Conservation (phyloP, 2,113 vertebrate genomes). For the Gobiocypris rarus region DNA sequence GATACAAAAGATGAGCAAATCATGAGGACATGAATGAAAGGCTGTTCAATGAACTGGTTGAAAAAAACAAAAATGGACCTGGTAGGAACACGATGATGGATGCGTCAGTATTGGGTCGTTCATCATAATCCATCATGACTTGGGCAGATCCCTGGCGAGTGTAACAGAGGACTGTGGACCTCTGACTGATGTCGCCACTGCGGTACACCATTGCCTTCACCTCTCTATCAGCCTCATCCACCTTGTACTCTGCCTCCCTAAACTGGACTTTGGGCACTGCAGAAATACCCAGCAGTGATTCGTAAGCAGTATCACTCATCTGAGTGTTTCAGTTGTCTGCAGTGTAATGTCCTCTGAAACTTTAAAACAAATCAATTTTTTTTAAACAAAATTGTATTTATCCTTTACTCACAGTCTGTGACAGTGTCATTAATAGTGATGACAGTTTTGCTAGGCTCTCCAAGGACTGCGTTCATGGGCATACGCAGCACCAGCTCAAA, state of each 20-base stretch:
- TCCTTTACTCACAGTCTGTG: constrained; percentile 75
- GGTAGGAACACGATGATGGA: constrained; percentile 78
- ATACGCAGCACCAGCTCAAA: constrained; percentile 84
- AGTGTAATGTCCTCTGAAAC: not conserved
- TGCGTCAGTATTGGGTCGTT: constrained; percentile 80
- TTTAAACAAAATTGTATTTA: too few relatives aligned
- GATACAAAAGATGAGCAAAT: not conserved
- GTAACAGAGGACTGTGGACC: constrained; percentile 76
- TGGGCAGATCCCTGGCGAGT: constrained; percentile 83
- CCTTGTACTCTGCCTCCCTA: constrained; percentile 74
- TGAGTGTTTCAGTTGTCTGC: not conserved
- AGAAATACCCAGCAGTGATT: not conserved
- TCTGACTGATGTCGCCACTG: constrained; percentile 77
- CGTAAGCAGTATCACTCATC: not conserved
- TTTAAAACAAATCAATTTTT: too few relatives aligned
- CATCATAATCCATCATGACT: constrained; percentile 82
- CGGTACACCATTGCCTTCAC: constrained; percentile 74
- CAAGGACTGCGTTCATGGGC: constrained; percentile 81
- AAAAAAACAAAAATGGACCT: constrained; percentile 64
- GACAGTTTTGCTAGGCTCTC: constrained; percentile 82
- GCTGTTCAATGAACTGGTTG: not conserved
- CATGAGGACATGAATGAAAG: not conserved
- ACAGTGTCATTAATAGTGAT: constrained; percentile 81
- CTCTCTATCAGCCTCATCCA: constrained; percentile 78
- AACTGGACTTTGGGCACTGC: constrained; percentile 82